Percentiles rank a stretch among this genome's conserved stretches.
phyloP scores from a whole-genome alignment of 2,113 vertebrate genomes.

The Indicator maculatus region DNA sequence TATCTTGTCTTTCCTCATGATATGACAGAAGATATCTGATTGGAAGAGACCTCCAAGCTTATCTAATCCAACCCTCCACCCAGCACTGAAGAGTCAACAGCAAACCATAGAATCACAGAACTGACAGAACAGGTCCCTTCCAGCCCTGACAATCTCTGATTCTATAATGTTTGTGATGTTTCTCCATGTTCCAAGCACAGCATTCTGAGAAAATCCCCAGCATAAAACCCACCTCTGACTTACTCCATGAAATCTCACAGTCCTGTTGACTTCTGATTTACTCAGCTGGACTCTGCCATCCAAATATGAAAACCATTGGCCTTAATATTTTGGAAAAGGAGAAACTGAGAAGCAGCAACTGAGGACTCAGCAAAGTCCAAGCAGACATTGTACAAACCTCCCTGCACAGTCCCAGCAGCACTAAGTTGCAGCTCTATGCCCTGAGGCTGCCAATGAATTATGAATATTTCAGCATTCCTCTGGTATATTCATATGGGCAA shows the following conservation, averaged over 20 bases:
- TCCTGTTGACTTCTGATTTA: background rate
- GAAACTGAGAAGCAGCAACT: background rate
- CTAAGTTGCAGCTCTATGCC: background rate
- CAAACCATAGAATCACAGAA: no score
- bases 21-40: no score
- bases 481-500: slow-evolving; percentile 1
- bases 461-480: background rate
- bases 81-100: no score
- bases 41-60: no score
- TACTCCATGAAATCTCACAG: background rate
- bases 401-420: background rate
- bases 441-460: background rate
- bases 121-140: no score
- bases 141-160: no score
- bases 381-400: background rate
- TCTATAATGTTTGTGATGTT: background rate
- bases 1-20: no score
- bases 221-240: background rate
- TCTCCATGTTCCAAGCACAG: background rate
- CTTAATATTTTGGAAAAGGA: background rate
- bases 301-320: background rate
- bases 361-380: background rate
- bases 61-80: no score
- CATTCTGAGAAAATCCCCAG: background rate
- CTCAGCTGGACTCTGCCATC: background rate